Evolutionary conservation across 2,797 vertebrate genomes (phyloP).

Genomic region (Muscicapa striata): DNA sequence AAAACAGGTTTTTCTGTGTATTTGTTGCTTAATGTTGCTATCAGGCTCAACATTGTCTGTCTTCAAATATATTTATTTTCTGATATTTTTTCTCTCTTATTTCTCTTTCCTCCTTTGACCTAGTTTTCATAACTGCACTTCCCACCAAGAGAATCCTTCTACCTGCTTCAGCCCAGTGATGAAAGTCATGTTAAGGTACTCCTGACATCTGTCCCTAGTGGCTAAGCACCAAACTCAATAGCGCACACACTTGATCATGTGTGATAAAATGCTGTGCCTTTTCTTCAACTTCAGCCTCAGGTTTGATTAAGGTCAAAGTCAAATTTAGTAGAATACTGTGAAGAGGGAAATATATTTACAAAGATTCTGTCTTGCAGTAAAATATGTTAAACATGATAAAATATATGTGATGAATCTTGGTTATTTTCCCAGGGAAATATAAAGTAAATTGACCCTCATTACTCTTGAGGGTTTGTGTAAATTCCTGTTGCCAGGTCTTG

Average conservation of each 20-base stretch:
- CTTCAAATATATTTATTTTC: not conserved
- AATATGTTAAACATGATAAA: not conserved
- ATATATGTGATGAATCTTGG: not conserved
- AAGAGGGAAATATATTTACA: not conserved
- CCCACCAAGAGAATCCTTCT: not conserved
- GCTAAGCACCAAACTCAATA: not conserved
- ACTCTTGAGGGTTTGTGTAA: not conserved
- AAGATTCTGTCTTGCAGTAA: not conserved
- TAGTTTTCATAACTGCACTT: not conserved
- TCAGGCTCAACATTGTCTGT: not conserved
- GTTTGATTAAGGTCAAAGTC: constrained; percentile 27
- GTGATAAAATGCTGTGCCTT: not conserved
- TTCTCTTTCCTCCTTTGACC: not conserved
- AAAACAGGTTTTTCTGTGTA: not conserved
- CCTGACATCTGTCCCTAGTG: not conserved
- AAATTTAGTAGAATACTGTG: not conserved
- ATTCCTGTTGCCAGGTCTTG: constrained; percentile 2
- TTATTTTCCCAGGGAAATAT: constrained; percentile 11
- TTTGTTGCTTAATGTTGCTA: not conserved
- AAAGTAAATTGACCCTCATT: not conserved
- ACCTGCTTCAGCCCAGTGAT: not conserved
- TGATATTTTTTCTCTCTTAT: not conserved
- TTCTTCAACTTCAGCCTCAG: not conserved
- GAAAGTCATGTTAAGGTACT: not conserved
- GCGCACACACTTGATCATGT: not conserved